phyloP scores from a whole-genome alignment of 2,113 vertebrate species.

The Aptenodytes forsteri region DNA sequence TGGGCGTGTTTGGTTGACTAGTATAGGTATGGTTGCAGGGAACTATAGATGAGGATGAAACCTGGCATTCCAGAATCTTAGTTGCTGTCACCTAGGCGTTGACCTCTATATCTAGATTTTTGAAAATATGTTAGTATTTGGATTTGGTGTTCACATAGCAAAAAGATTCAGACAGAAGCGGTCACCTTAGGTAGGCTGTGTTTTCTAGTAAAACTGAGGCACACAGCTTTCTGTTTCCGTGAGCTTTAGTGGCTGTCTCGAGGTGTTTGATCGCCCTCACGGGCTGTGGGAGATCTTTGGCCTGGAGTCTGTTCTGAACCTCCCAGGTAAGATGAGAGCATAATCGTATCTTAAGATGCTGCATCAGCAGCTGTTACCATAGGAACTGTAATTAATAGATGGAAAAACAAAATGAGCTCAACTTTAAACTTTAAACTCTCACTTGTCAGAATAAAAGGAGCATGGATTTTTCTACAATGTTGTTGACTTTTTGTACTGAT shows the following conservation, averaged over 20 bases:
- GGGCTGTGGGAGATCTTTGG: neutral
- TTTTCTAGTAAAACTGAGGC: neutral
- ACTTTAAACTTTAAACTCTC: neutral
- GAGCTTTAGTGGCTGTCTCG: neutral
- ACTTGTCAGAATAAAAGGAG: neutral
- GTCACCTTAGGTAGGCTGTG: neutral
- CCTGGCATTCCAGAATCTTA: neutral
- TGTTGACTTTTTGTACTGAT: neutral
- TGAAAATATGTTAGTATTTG: neutral
- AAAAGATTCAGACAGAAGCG: neutral
- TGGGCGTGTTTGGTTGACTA: neutral
- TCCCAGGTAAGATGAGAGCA: neutral
- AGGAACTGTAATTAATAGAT: neutral
- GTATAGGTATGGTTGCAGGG: neutral
- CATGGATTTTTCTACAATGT: neutral
- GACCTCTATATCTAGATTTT: neutral
- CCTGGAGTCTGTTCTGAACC: neutral
- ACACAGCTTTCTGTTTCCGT: accelerated
- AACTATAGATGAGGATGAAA: neutral
- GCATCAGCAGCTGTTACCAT: neutral
- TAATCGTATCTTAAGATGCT: neutral
- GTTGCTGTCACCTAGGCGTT: neutral
- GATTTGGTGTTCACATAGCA: neutral
- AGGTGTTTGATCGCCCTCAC: neutral
- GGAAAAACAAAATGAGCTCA: neutral